Conservation (phyloP, 2,888 invertebrate genomes). For the Hirtodrosophila confusa region DNA sequence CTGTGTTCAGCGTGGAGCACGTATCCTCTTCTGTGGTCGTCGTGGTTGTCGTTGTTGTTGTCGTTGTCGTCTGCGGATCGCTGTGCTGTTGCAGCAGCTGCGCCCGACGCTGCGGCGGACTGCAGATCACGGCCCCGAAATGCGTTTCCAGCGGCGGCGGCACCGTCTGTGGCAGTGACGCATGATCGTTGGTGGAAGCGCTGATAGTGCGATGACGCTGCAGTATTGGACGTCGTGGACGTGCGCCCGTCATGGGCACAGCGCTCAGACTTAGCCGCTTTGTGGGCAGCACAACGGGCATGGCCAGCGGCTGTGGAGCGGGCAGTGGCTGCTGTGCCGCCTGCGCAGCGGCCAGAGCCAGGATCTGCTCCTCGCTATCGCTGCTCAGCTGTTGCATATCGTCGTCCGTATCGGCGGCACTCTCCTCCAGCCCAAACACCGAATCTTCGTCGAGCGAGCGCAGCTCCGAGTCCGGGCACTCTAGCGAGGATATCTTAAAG, state of each 20-base stretch:
- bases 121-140: conserved; percentile 78
- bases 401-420: conserved; percentile 90
- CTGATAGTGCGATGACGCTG: conserved; percentile 83
- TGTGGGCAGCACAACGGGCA: conserved; percentile 38
- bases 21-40: conserved; percentile 83
- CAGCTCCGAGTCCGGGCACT: conserved; percentile 89
- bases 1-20: conserved; percentile 82
- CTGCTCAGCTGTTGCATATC: conserved; percentile 93
- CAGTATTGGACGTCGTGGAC: conserved; percentile 74
- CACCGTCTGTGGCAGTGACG: conserved; percentile 63
- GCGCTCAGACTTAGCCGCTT: conserved; percentile 73
- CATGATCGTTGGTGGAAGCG: conserved; percentile 76
- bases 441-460: conserved; percentile 92
- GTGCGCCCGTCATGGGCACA: conserved; percentile 43
- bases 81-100: conserved; percentile 82
- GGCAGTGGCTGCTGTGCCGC: conserved; percentile 5
- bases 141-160: conserved; percentile 80
- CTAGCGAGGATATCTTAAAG: conserved; percentile 88
- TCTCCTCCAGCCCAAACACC: conserved; percentile 90
- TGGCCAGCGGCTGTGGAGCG: conserved; percentile 15
- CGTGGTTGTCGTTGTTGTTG: conserved; percentile 76
- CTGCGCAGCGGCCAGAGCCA: conserved; percentile 35
- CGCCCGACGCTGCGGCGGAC: conserved; percentile 75
- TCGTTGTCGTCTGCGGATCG: conserved; percentile 82
- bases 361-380: conserved; percentile 88